Evolutionary conservation across 2,888 invertebrate species (phyloP).

Genomic region (Drosophila nigricruria): DNA sequence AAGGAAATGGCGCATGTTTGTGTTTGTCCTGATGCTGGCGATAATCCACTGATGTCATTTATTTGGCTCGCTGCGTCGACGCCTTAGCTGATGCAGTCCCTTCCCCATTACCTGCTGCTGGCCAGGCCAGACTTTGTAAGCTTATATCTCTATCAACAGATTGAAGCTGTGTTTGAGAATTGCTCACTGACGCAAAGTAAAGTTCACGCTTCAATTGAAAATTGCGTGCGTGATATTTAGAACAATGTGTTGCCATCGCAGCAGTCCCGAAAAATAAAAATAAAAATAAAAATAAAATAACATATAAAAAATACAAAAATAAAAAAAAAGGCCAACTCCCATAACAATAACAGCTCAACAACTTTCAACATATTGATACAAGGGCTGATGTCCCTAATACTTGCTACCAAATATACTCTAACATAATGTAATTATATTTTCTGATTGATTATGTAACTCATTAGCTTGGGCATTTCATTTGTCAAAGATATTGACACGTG

Average conservation of each 20-base stretch:
- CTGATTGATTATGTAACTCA: neutral
- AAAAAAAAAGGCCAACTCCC: conserved; percentile 45
- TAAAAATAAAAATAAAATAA: conserved; percentile 13
- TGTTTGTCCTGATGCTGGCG: conserved; percentile 61
- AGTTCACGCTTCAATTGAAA: conserved; percentile 80
- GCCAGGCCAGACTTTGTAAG: conserved; percentile 44
- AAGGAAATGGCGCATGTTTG: conserved; percentile 68
- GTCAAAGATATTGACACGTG: neutral
- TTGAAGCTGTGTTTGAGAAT: conserved; percentile 65
- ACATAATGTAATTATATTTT: neutral
- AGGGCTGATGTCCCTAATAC: conserved; percentile 30
- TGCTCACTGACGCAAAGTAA: conserved; percentile 73
- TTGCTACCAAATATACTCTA: conserved; percentile 30
- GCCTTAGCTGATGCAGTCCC: conserved; percentile 25
- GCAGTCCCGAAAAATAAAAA: conserved; percentile 23
- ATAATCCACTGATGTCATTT: conserved; percentile 81
- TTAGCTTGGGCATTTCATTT: neutral
- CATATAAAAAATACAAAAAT: neutral
- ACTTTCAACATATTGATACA: conserved; percentile 24
- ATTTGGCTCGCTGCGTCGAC: conserved; percentile 64
- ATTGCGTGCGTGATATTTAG: conserved; percentile 71
- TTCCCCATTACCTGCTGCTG: conserved; percentile 9
- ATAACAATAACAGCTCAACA: conserved; percentile 51
- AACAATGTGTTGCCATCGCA: conserved; percentile 73
- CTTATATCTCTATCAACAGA: conserved; percentile 70